A percentile compares a stretch with the other conserved stretches of the same genome.
Evolutionary conservation across 2,888 invertebrate genomes (phyloP).

Genomic region (Idaea straminata): DNA sequence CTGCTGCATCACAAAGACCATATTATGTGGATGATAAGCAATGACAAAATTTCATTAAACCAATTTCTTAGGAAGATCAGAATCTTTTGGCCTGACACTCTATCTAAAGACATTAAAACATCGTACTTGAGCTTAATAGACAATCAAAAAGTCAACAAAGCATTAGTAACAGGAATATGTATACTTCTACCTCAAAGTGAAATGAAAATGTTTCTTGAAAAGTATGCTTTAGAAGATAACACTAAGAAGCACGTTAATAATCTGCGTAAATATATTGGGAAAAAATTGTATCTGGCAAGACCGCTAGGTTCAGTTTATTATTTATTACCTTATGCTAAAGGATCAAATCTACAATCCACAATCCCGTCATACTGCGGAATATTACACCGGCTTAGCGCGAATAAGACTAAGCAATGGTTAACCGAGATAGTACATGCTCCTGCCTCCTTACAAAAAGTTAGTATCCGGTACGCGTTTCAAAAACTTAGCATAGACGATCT

Average conservation of each 20-base stretch:
- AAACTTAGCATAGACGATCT: constrained; percentile 45
- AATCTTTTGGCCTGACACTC: constrained; percentile 51
- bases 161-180: constrained; percentile 49
- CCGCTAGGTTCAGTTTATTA: constrained; percentile 52
- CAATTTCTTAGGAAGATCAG: constrained; percentile 48
- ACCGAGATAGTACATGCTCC: constrained; percentile 47
- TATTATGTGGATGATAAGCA: constrained; percentile 36
- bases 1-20: constrained; percentile 38
- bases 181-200: constrained; percentile 39
- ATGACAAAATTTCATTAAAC: constrained; percentile 38
- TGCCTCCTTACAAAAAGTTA: constrained; percentile 62
- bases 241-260: constrained; percentile 50
- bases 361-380: constrained; percentile 57
- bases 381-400: constrained; percentile 48
- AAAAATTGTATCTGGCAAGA: constrained; percentile 58
- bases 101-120: constrained; percentile 41
- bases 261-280: constrained; percentile 53
- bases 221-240: constrained; percentile 47
- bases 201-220: constrained; percentile 41
- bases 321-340: constrained; percentile 54
- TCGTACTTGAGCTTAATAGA: constrained; percentile 39
- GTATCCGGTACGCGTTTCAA: constrained; percentile 49
- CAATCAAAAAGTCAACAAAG: constrained; percentile 35
- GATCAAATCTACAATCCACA: constrained; percentile 58
- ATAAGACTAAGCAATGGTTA: constrained; percentile 37